These are phyloP conservation scores for Anas flavirostris DNA, from an alignment of 2,797 vertebrate genomes.

Conservation along the genomic window DNA sequence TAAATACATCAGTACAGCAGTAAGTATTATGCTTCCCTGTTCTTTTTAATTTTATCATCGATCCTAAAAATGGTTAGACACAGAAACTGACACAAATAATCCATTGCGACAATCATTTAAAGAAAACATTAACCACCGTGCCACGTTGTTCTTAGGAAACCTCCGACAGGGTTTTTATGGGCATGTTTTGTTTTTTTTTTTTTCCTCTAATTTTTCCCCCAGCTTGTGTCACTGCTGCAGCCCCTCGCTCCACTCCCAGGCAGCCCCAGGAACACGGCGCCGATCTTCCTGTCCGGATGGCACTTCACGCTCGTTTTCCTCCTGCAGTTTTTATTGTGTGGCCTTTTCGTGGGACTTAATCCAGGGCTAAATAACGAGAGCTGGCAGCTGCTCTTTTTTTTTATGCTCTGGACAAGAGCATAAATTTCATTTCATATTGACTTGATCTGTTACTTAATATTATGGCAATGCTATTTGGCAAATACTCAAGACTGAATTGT, in stretches of 20 bases:
- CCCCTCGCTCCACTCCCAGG: not conserved
- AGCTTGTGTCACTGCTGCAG: not conserved
- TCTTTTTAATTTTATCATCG: not conserved
- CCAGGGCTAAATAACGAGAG: not conserved
- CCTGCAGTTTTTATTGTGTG: not conserved
- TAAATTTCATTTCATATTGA: not conserved
- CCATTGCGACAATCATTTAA: not conserved
- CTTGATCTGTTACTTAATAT: not conserved
- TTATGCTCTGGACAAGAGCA: not conserved
- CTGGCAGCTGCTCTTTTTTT: not conserved
- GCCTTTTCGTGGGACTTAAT: not conserved
- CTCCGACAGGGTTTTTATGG: not conserved
- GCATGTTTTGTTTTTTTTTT: not conserved
- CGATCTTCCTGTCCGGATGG: not conserved
- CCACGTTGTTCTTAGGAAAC: not conserved
- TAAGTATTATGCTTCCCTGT: rapidly evolving
- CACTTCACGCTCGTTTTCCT: not conserved
- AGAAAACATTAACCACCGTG: not conserved
- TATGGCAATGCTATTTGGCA: not conserved
- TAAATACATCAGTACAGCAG: not conserved
- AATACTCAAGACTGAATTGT: not conserved
- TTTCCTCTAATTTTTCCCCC: not conserved
- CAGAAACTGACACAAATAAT: not conserved
- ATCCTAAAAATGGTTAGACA: not conserved
- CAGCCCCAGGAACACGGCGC: not conserved